Evolutionary conservation across 2,113 vertebrate genomes (phyloP).

Genomic region (Gymnogyps californianus): DNA sequence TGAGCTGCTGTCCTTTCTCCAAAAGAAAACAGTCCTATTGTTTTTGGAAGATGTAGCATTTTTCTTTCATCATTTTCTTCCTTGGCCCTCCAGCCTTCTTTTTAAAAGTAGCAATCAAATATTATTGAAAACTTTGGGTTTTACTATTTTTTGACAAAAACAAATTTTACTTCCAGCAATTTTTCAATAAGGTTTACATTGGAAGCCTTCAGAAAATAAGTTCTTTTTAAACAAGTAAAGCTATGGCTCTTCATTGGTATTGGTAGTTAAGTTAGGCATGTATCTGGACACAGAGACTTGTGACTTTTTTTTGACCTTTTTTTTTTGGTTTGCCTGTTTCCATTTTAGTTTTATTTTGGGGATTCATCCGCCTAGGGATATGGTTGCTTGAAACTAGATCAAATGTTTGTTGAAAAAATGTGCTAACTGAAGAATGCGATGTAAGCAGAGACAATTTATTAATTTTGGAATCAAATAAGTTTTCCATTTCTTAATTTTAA

Average conservation of each 20-base stretch:
- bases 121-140: fast-evolving
- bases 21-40: not conserved
- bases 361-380: not conserved
- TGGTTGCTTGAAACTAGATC: not conserved
- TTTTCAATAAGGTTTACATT: not conserved
- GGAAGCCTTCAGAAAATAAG: not conserved
- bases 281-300: not conserved
- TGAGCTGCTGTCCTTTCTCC: not conserved
- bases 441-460: not conserved
- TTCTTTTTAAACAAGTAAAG: not conserved
- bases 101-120: not conserved
- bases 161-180: not conserved
- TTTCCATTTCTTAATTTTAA: not conserved
- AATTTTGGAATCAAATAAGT: fast-evolving
- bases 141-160: not conserved
- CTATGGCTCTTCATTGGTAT: not conserved
- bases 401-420: not conserved
- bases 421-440: not conserved
- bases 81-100: not conserved
- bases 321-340: not conserved
- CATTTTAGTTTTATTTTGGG: not conserved
- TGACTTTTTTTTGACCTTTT: fast-evolving
- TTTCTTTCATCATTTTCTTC: not conserved
- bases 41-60: not conserved
- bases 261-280: not conserved